These are phyloP conservation scores for Polyommatus iphigenia DNA, from an alignment of 2,888 invertebrate species.

Conservation along the genomic window DNA sequence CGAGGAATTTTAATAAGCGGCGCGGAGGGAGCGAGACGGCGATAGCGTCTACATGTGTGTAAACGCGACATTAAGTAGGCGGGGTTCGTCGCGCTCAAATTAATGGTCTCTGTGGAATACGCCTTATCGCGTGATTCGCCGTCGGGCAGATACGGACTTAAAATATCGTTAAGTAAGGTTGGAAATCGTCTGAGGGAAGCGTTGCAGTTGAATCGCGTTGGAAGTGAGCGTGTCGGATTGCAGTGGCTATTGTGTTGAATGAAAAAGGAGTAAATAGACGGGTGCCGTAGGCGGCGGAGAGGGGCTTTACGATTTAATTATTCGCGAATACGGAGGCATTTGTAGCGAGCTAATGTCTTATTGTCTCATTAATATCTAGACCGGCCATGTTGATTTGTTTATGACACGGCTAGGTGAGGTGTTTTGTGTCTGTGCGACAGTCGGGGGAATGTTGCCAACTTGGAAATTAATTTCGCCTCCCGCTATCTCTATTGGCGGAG, in stretches of 20 bases:
- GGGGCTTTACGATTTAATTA: slow-evolving; percentile 81
- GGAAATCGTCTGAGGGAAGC: slow-evolving; percentile 40
- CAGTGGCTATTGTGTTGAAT: slow-evolving; percentile 79
- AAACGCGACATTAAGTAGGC: slow-evolving; percentile 76
- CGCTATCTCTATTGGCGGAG: slow-evolving; percentile 41
- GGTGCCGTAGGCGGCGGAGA: slow-evolving; percentile 76
- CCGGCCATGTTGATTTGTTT: slow-evolving; percentile 80
- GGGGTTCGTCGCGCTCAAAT: slow-evolving; percentile 79
- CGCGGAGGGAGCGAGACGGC: slow-evolving; percentile 73
- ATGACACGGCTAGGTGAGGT: slow-evolving; percentile 69
- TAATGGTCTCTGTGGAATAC: slow-evolving; percentile 73
- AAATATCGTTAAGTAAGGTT: slow-evolving; percentile 45
- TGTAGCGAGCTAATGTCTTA: slow-evolving; percentile 80
- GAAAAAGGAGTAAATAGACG: slow-evolving; percentile 80
- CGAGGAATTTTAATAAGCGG: slow-evolving; percentile 79
- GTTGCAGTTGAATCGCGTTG: slow-evolving; percentile 55
- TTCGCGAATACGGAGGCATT: slow-evolving; percentile 80
- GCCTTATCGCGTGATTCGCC: slow-evolving; percentile 59
- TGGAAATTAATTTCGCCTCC: slow-evolving; percentile 50
- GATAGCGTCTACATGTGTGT: slow-evolving; percentile 73
- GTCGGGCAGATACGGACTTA: slow-evolving; percentile 44
- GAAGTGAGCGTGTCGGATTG: slow-evolving; percentile 64
- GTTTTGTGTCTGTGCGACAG: slow-evolving; percentile 50
- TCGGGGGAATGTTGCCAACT: slow-evolving; percentile 43
- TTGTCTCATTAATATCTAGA: slow-evolving; percentile 80